phyloP scores from a whole-genome alignment of 92 coral and sea anemone species.

The Phymanthus crucifer region DNA sequence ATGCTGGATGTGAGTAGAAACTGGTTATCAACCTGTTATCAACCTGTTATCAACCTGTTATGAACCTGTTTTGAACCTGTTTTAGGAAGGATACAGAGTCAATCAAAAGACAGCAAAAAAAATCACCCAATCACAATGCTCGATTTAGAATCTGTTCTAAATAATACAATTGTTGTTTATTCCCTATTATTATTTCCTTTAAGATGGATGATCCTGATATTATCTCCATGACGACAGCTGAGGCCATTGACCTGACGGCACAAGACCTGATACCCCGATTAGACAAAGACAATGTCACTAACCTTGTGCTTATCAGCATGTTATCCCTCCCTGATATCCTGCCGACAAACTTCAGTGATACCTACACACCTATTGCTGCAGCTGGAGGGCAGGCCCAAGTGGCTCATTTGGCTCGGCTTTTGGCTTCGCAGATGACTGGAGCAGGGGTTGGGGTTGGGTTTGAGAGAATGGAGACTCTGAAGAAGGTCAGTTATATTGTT shows the following conservation, averaged over 20 bases:
- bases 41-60: not conserved
- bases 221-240: constrained; percentile 87
- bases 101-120: not conserved
- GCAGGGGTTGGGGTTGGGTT: constrained; percentile 89
- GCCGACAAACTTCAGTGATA: constrained; percentile 93
- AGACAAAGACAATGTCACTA: constrained; percentile 86
- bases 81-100: too few relatives aligned
- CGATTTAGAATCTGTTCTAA: too few relatives aligned
- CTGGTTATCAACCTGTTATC: not conserved
- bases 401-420: constrained; percentile 93
- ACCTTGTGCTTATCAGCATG: constrained; percentile 95
- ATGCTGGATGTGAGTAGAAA: constrained; percentile 61
- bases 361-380: constrained; percentile 99
- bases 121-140: too few relatives aligned
- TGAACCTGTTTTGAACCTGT: not conserved
- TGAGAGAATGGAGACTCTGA: constrained; percentile 88
- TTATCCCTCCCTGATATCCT: constrained; percentile 86
- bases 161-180: constrained; percentile 2
- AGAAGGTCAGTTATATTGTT: constrained; percentile 58
- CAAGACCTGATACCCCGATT: constrained; percentile 88
- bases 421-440: constrained; percentile 96
- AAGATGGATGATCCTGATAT: constrained; percentile 83
- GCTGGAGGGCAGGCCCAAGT: constrained; percentile 98
- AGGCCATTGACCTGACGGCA: constrained; percentile 93
- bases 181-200: too few relatives aligned